Evolutionary conservation across 2,888 invertebrate genomes (phyloP).

Genomic region (Crematogaster levior): DNA sequence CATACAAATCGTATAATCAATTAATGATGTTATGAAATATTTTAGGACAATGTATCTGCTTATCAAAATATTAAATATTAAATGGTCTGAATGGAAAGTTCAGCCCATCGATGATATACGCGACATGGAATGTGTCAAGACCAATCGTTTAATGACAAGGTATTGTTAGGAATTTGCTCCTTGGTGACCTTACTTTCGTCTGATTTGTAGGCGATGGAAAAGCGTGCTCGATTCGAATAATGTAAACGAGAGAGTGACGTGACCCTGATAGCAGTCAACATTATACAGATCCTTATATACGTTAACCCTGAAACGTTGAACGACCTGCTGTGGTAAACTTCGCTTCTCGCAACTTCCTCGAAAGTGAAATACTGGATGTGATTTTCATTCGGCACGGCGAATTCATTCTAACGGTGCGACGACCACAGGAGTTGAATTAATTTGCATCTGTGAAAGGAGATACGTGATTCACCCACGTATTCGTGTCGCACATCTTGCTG

Average conservation of each 20-base stretch:
- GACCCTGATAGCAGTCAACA: slow-evolving; percentile 30
- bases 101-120: not conserved
- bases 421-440: slow-evolving; percentile 32
- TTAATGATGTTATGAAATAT: not conserved
- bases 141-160: slow-evolving; percentile 9
- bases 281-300: slow-evolving; percentile 52
- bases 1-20: not conserved
- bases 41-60: not conserved
- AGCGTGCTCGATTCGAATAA: slow-evolving; percentile 63
- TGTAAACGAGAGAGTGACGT: slow-evolving; percentile 29
- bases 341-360: slow-evolving; percentile 45
- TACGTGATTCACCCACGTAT: slow-evolving; percentile 43
- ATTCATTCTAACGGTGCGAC: slow-evolving; percentile 48
- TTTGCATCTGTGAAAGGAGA: slow-evolving; percentile 41
- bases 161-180: slow-evolving; percentile 32
- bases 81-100: not conserved
- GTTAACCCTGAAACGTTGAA: slow-evolving; percentile 65
- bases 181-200: slow-evolving; percentile 72
- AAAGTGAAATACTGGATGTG: slow-evolving; percentile 43
- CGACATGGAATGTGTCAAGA: not conserved
- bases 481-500: not conserved
- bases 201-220: slow-evolving; percentile 64
- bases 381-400: slow-evolving; percentile 34
- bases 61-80: not conserved
- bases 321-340: slow-evolving; percentile 10